phyloP scores from a whole-genome alignment of 2,888 invertebrate species.

The Tenthredo amoena region DNA sequence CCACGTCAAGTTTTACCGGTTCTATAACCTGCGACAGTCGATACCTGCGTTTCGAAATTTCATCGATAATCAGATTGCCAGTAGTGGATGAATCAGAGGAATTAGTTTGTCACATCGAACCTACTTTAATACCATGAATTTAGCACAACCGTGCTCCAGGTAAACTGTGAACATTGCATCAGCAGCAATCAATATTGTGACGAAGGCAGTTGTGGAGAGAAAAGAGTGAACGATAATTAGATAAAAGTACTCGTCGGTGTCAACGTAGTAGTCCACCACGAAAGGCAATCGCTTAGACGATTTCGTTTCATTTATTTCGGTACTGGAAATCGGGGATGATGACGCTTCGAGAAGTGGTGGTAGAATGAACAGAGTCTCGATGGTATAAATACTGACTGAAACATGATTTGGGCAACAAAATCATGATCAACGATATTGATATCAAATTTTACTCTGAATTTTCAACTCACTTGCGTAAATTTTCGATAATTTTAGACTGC shows the following conservation, averaged over 20 bases:
- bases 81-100: not conserved
- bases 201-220: not conserved
- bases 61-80: not conserved
- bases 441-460: not conserved
- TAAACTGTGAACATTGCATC: not conserved
- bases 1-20: not conserved
- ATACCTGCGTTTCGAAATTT: not conserved
- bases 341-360: not conserved
- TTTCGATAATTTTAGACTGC: not conserved
- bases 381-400: not conserved
- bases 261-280: not conserved
- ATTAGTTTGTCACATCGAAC: not conserved
- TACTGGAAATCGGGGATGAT: not conserved
- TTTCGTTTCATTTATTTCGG: not conserved
- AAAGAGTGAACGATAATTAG: not conserved
- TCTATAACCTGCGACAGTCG: not conserved
- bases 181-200: not conserved
- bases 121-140: slow-evolving; percentile 5
- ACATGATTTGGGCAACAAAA: not conserved
- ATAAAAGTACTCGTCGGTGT: not conserved
- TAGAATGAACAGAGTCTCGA: not conserved
- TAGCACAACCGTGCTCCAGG: slow-evolving; percentile 10
- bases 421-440: not conserved
- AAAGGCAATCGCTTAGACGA: not conserved
- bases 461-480: slow-evolving; percentile 1